Evolutionary conservation across 2,797 vertebrate species (phyloP).

Genomic region (Ambastaia sidthimunki): DNA sequence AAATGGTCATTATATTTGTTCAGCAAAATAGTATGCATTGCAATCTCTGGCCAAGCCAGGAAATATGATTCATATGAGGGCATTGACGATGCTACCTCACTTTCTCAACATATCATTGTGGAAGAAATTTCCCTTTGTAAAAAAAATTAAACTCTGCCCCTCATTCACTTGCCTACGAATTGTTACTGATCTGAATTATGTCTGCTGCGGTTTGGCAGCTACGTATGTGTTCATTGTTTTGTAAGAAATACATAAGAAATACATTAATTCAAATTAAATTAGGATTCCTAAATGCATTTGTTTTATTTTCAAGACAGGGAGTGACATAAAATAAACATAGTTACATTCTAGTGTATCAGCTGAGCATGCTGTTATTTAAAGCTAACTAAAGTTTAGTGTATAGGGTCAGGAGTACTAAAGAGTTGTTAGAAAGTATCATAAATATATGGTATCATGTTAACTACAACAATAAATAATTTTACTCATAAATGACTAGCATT

Average conservation of each 20-base stretch:
- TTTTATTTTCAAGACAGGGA: background rate
- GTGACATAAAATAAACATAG: background rate
- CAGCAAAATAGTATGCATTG: background rate
- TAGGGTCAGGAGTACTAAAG: too few species aligned
- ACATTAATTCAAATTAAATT: background rate
- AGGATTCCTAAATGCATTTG: background rate
- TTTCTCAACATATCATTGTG: slow-evolving; percentile 4
- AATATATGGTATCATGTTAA: background rate
- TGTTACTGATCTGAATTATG: background rate
- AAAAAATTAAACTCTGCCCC: background rate
- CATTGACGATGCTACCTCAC: background rate
- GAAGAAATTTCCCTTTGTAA: background rate
- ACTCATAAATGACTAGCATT: background rate
- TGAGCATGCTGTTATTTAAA: background rate
- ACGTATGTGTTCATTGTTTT: background rate
- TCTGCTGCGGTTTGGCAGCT: too few species aligned
- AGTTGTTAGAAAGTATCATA: too few species aligned
- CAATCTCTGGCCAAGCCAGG: background rate
- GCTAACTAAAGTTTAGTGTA: background rate
- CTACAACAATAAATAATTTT: background rate
- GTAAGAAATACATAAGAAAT: background rate
- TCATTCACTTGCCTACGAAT: background rate
- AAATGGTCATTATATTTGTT: background rate
- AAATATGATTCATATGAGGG: background rate
- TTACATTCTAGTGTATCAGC: background rate